phyloP scores from a whole-genome alignment of 2,113 vertebrate genomes.

The Ascaphus truei region DNA sequence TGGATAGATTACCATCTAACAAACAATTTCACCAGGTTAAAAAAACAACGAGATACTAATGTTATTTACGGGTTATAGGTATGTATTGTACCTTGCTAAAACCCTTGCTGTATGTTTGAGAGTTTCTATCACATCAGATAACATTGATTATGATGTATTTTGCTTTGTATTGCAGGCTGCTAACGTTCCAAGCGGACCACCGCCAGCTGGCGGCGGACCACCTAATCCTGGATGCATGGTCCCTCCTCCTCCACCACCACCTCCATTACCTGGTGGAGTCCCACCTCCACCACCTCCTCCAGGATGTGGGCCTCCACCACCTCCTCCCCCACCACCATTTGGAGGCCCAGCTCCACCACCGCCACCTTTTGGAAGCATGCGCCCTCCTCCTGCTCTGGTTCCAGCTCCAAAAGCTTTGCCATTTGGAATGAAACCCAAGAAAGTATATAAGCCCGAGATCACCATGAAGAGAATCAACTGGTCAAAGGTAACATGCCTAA shows the following conservation, averaged over 20 bases:
- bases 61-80: too few species aligned
- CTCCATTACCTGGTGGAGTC: slow-evolving; percentile 56
- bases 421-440: slow-evolving; percentile 88
- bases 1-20: too few species aligned
- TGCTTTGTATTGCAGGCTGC: slow-evolving; percentile 55
- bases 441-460: slow-evolving; percentile 79
- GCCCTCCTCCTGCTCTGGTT: slow-evolving; percentile 26
- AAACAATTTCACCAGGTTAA: too few species aligned
- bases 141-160: too few species aligned
- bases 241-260: slow-evolving; percentile 50
- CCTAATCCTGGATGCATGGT: slow-evolving; percentile 50
- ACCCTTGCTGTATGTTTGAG: too few species aligned
- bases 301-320: slow-evolving; percentile 45
- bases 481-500: slow-evolving; percentile 80
- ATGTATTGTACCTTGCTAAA: too few species aligned
- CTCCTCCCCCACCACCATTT: slow-evolving; percentile 60
- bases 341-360: slow-evolving; percentile 50
- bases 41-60: too few species aligned
- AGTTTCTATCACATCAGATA: too few species aligned
- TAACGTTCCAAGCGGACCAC: slow-evolving; percentile 38
- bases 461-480: slow-evolving; percentile 95
- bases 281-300: slow-evolving; percentile 60
- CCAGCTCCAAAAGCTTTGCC: slow-evolving; percentile 57
- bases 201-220: slow-evolving; percentile 46
- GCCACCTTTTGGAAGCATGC: slow-evolving; percentile 45